These are phyloP conservation scores for Xylocampa areola DNA, from an alignment of 2,888 invertebrate species.

Conservation along the genomic window DNA sequence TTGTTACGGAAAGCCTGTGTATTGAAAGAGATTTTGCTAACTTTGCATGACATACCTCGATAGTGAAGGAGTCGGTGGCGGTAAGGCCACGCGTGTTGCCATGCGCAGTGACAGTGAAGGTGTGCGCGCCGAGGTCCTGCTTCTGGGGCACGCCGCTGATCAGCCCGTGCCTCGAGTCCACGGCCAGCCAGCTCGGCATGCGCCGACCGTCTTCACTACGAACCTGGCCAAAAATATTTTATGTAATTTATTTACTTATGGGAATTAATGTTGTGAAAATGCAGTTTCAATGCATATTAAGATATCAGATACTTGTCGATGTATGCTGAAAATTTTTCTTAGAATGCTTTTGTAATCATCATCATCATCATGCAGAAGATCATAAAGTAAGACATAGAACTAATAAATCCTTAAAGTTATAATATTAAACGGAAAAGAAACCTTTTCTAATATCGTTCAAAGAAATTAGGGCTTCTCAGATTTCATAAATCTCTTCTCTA, in stretches of 20 bases:
- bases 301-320: no score
- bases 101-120: constrained; percentile 90
- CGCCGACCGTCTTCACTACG: constrained; percentile 80
- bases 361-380: no score
- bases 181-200: constrained; percentile 92
- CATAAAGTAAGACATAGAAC: no score
- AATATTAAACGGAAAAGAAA: no score
- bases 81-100: constrained; percentile 85
- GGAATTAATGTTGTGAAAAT: no score
- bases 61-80: constrained; percentile 92
- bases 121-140: constrained; percentile 92
- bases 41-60: constrained; percentile 88
- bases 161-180: constrained; percentile 92
- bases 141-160: constrained; percentile 93
- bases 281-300: no score
- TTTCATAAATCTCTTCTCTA: constrained; percentile 24
- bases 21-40: not conserved
- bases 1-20: no score
- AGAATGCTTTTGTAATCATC: no score
- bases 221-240: constrained; percentile 65
- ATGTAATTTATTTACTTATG: not conserved
- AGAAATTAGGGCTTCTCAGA: constrained; percentile 10
- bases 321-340: no score
- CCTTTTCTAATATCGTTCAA: no score
- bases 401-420: no score